phyloP scores from a whole-genome alignment of 2,113 vertebrate species.

The Periophthalmodon schlosseri region DNA sequence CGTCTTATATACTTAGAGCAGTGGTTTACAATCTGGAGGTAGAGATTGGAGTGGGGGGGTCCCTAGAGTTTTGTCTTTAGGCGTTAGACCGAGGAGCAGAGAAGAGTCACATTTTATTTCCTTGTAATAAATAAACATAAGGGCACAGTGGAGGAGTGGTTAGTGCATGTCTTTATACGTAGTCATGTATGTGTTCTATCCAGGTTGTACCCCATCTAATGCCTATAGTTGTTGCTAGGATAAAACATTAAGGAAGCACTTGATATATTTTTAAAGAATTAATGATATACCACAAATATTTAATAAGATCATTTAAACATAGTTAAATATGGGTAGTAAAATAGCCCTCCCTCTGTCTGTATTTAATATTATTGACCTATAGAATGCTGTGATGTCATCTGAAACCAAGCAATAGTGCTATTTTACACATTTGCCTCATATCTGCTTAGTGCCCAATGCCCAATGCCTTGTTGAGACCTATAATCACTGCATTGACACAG shows the following conservation, averaged over 20 bases:
- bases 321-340: too few species aligned
- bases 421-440: background rate
- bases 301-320: too few species aligned
- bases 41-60: background rate
- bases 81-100: too few species aligned
- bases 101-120: background rate
- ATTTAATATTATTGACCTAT: too few species aligned
- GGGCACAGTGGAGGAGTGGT: background rate
- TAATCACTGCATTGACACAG: background rate
- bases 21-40: background rate
- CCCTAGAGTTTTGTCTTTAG: too few species aligned
- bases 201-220: background rate
- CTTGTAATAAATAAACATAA: background rate
- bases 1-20: background rate
- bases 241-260: background rate
- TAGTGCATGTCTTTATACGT: too few species aligned
- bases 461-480: background rate
- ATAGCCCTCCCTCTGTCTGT: too few species aligned
- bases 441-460: background rate
- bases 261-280: background rate
- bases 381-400: too few species aligned
- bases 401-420: too few species aligned
- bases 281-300: background rate
- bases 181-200: too few species aligned
- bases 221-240: background rate